A percentile compares a stretch with the other conserved stretches of the same genome.
Evolutionary conservation across 2,113 vertebrate species (phyloP).

Genomic region (Azemiops feae): DNA sequence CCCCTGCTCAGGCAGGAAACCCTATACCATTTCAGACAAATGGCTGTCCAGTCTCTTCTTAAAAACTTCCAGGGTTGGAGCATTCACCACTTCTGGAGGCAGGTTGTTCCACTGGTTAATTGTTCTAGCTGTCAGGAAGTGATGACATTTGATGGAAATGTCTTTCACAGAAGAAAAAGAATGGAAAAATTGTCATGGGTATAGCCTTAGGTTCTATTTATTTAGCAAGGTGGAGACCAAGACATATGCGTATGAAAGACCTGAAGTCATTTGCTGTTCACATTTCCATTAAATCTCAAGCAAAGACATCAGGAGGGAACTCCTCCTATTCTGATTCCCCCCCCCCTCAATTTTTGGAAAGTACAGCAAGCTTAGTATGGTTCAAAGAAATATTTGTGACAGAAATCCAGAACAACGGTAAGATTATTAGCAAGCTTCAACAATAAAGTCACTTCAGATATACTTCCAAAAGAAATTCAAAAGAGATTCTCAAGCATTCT

Average conservation of each 20-base stretch:
- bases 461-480: not conserved
- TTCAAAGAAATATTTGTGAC: not conserved
- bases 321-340: not conserved
- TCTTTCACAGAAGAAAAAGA: not conserved
- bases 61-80: too few relatives aligned
- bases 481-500: not conserved
- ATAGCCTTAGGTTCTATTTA: not conserved
- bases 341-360: not conserved
- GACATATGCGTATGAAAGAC: not conserved
- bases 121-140: too few relatives aligned
- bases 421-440: not conserved
- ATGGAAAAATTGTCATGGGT: not conserved
- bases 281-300: not conserved
- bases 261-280: not conserved
- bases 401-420: not conserved
- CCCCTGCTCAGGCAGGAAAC: too few relatives aligned
- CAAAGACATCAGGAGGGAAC: not conserved
- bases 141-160: not conserved
- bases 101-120: too few relatives aligned
- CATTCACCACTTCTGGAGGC: too few relatives aligned
- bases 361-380: not conserved
- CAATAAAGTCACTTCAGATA: not conserved
- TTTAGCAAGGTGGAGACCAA: not conserved
- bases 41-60: too few relatives aligned
- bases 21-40: too few relatives aligned